Base-by-base conservation (phyloP, 2,888 invertebrate species). In the Chymomyza caudatula region DNA sequence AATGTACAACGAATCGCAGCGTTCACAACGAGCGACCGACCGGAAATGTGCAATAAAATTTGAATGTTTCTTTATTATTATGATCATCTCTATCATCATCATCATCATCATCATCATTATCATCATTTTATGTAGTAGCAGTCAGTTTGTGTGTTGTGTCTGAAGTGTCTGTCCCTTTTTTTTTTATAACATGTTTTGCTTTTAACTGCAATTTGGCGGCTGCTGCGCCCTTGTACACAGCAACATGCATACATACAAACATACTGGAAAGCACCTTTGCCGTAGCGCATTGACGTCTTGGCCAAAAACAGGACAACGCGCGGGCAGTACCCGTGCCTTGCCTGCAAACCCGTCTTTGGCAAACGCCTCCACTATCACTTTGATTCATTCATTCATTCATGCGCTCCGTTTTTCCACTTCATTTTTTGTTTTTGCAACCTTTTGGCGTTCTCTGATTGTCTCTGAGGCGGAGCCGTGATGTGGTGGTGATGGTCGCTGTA, bases 21-120 rank as follows among this genome's bases (percentile, higher is more conserved):
- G 58, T 11, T 52, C 63, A 4, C 72, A 68, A 69, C 84, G 87
- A 84, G 29, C 84, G 87, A 84, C 86, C 84, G 87, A 84, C 86
- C 86, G 86, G 86, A 86, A 86, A 87, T 87, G 87, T 87, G 87
- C 86, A 86, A 86, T 85, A 85, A 85, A 85, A 85, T 87, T 85
- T 85, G 85, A 85, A 85, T 87, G 87, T 87, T 87, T 86, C 86
- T 87, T 86, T 82, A 86, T 86, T 84, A 87, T 87, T 82, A 87
- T 86, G 85, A 80, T 84, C 81, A 80, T 82, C 77, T 79, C 78
- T 87, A 76, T 85, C 84, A 82, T 85, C 85, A 81, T 84, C 82
- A 68, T 69, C 79, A 66, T 78, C 81, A 65, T 52, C 72, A 64
- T 60, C 67, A 65, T 44, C 42, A 52, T 66, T 67, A 63, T 60